Evolutionary conservation across 2,888 invertebrate genomes (phyloP).

Genomic region (Camponotus fellah): DNA sequence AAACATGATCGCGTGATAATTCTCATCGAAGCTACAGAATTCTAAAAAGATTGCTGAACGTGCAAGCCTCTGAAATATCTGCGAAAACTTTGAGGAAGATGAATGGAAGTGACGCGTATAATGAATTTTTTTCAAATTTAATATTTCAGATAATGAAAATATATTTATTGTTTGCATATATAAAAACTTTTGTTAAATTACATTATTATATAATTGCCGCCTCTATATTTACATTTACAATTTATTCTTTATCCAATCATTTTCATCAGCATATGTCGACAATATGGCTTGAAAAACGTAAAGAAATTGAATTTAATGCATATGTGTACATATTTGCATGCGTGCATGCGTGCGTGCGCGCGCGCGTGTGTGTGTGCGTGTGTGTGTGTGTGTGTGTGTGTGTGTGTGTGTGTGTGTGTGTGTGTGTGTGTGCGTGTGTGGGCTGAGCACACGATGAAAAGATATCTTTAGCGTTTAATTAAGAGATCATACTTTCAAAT

Average conservation of each 20-base stretch:
- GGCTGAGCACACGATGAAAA: neutral
- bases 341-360: too few relatives aligned
- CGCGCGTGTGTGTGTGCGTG: too few relatives aligned
- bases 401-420: too few relatives aligned
- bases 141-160: neutral
- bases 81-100: neutral
- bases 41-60: slow-evolving; percentile 10
- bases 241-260: neutral
- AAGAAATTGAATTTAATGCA: neutral
- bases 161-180: neutral
- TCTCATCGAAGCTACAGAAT: slow-evolving; percentile 64
- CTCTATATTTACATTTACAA: neutral
- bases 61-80: neutral
- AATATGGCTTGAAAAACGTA: neutral
- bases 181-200: neutral
- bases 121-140: neutral
- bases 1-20: slow-evolving; percentile 68
- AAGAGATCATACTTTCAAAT: neutral
- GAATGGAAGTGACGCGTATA: neutral
- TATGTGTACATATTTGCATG: too few relatives aligned
- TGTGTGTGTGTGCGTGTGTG: too few relatives aligned
- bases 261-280: too few relatives aligned
- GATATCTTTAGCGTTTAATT: neutral
- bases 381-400: too few relatives aligned
- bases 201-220: neutral